Evolutionary conservation across 2,113 vertebrate genomes (phyloP), one percentile per base, ranked within the genome.

Genomic region (Cyprinodon tularosa): DNA sequence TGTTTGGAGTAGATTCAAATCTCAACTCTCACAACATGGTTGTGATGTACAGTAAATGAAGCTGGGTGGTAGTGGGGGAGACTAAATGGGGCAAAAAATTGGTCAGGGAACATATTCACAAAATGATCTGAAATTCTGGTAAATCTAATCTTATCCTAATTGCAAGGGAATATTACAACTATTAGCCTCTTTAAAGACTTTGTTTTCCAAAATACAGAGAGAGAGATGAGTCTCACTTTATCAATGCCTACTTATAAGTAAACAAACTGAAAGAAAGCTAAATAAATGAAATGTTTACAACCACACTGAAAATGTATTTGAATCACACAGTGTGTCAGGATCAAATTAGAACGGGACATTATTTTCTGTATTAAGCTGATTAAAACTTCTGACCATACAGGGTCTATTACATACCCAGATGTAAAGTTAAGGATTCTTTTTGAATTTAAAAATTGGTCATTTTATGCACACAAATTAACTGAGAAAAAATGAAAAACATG

Each of bases 31-130:
- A 48, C 11, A 7, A 42, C 0, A 53, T 37, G 61, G 65, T 45
- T 59, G 50, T 22, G 38, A 68, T 66, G 76, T 57, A n/a, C n/a
- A n/a, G n/a, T n/a, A 85, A 68, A 72, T 69, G 42, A 84, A 78
- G 50, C 68, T 65, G 57, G 40, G 22, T 59, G 47, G 8, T 48
- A 48, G 29, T 78, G 2, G 10, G 62, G 12, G 36, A 61, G 57
- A 38, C 12, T 44, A 68, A 74, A 72, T 10, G 1, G 72, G 38
- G 4, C 14, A 17, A 3, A 17, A n/a, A 38, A 66, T 20, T 45
- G 14, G 50, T 5, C 50, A 53, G 50, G 50, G 20, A 20, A 20
- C 50, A 9, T 20, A 20, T 53, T 53, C 17, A 53, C 17, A 57
- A 3, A n/a, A 57, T 29, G 29, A 29, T 57, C 5, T 4, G n/a